Conservation (phyloP, 92 coral and sea anemone species). For the Galaxea fascicularis region DNA sequence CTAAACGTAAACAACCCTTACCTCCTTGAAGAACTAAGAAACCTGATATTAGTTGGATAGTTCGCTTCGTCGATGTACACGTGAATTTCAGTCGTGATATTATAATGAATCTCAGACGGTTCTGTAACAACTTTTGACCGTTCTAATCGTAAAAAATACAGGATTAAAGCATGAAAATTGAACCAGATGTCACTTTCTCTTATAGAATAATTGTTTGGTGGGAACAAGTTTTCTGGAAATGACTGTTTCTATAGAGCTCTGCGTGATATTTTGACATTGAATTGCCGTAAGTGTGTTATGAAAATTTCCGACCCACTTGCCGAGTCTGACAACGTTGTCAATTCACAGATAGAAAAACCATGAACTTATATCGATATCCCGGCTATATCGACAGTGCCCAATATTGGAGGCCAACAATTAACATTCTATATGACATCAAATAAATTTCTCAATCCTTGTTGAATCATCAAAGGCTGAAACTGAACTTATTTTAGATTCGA, state of each 20-base stretch:
- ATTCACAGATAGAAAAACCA: neutral
- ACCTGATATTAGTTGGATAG: neutral
- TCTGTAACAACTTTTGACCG: neutral
- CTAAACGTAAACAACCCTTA: no score
- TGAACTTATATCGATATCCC: neutral
- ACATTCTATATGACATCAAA: neutral
- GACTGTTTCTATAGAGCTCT: constrained; percentile 24
- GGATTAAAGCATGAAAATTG: neutral
- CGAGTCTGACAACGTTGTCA: constrained; percentile 8
- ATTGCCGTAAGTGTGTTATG: neutral
- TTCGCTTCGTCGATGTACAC: neutral
- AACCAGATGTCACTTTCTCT: neutral
- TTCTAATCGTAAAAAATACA: neutral
- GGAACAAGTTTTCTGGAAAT: neutral
- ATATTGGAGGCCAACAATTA: neutral
- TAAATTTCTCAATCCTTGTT: no score
- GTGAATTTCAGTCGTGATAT: neutral
- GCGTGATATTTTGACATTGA: constrained; percentile 8
- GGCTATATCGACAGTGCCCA: no score
- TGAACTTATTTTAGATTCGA: no score
- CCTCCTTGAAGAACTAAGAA: neutral
- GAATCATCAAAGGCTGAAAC: no score
- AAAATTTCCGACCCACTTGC: neutral
- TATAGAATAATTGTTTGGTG: constrained; percentile 19
- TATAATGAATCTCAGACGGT: neutral